phyloP scores from a whole-genome alignment of 2,888 invertebrate genomes.

The Eupithecia pulchellata region DNA sequence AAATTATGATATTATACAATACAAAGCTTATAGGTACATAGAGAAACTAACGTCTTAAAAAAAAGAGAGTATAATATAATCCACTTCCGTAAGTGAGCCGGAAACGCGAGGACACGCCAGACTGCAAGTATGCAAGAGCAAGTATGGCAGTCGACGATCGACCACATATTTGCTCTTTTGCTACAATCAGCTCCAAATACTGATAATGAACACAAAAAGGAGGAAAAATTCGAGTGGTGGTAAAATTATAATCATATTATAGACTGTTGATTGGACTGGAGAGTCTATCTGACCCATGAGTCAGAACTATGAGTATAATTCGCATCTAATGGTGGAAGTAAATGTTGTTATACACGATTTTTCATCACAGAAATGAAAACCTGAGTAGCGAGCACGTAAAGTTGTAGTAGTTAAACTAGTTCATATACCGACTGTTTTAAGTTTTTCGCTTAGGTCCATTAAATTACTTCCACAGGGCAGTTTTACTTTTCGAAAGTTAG shows the following conservation, averaged over 20 bases:
- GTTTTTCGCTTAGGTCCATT: no score
- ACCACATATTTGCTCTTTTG: neutral
- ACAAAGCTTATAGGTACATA: neutral
- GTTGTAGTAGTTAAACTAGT: no score
- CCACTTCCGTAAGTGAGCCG: neutral
- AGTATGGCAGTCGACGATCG: neutral
- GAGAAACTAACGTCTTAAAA: neutral
- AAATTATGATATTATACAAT: neutral
- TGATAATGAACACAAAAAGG: neutral
- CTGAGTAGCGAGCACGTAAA: no score
- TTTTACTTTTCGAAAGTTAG: neutral
- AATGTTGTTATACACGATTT: neutral
- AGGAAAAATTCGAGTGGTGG: neutral
- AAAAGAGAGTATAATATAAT: neutral
- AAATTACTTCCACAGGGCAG: neutral
- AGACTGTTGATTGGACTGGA: neutral
- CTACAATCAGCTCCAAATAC: neutral
- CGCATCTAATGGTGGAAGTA: neutral
- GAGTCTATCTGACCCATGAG: neutral
- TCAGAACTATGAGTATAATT: neutral
- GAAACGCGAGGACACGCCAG: neutral
- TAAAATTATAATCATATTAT: neutral
- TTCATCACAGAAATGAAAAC: no score
- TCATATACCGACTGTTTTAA: no score
- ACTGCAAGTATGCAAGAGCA: no score